Percentiles rank a stretch among this genome's conserved stretches.
phyloP scores from a whole-genome alignment of 2,888 invertebrate genomes.

The Clanis bilineata region DNA sequence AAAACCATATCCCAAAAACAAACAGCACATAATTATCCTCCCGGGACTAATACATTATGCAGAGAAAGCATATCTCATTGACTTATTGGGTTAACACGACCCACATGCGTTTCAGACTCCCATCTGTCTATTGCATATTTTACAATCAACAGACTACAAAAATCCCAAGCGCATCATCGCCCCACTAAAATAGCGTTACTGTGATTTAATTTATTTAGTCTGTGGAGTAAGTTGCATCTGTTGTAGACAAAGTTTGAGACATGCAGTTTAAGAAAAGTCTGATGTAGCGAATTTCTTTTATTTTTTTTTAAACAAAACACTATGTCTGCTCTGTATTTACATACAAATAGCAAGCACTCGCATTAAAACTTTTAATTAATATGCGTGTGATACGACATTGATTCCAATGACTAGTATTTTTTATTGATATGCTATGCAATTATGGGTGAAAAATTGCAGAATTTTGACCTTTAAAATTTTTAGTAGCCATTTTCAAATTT shows the following conservation, averaged over 20 bases:
- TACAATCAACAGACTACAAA: conserved; percentile 60
- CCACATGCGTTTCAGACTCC: conserved; percentile 66
- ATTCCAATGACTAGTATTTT: too few relatives aligned
- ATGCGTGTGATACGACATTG: too few relatives aligned
- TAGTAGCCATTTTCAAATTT: too few relatives aligned
- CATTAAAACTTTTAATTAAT: too few relatives aligned
- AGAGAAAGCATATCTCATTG: conserved; percentile 70
- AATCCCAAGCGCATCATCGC: conserved; percentile 46
- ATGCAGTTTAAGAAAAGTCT: not conserved
- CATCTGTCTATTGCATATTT: conserved; percentile 68
- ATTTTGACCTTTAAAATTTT: too few relatives aligned
- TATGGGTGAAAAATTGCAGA: too few relatives aligned
- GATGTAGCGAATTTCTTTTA: not conserved
- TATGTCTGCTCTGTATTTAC: not conserved
- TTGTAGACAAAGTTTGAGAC: too few relatives aligned
- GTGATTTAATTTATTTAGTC: conserved; percentile 56
- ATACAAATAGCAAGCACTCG: too few relatives aligned
- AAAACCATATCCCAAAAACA: conserved; percentile 57
- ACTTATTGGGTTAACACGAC: conserved; percentile 78
- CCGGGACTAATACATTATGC: conserved; percentile 48
- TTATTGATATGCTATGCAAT: too few relatives aligned
- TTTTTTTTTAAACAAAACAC: not conserved
- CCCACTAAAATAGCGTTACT: conserved; percentile 45
- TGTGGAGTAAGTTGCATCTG: conserved; percentile 32
- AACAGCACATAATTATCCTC: conserved; percentile 57